Evolutionary conservation across 2,888 invertebrate genomes (phyloP).

Genomic region (Caenorhabditis wallacei): DNA sequence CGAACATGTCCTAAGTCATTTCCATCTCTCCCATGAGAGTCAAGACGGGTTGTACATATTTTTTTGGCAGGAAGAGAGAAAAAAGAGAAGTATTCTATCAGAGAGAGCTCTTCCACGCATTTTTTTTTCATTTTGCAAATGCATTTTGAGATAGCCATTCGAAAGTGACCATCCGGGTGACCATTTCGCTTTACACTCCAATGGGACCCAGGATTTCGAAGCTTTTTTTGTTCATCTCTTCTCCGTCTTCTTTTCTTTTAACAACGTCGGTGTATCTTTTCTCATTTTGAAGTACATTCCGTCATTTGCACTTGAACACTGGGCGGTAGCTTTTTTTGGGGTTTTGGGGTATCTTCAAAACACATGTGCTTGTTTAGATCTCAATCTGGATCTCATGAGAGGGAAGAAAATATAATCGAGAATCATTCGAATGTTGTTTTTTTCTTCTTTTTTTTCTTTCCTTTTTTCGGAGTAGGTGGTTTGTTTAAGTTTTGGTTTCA

Average conservation of each 20-base stretch:
- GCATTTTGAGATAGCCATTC: conserved; percentile 52
- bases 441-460: neutral
- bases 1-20: conserved; percentile 57
- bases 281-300: conserved; percentile 58
- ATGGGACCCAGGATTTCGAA: neutral
- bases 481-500: conserved; percentile 6
- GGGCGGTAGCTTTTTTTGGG: conserved; percentile 5
- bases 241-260: neutral
- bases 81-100: conserved; percentile 39
- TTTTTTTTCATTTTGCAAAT: conserved; percentile 60
- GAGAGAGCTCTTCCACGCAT: conserved; percentile 21
- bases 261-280: conserved; percentile 30
- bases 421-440: conserved; percentile 14
- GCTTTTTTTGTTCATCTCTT: neutral
- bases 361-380: conserved; percentile 30
- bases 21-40: conserved; percentile 43
- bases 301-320: conserved; percentile 56
- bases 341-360: conserved; percentile 28
- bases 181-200: conserved; percentile 6
- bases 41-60: conserved; percentile 30
- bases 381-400: conserved; percentile 8
- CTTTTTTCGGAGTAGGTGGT: too few species aligned
- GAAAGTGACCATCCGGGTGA: conserved; percentile 52
- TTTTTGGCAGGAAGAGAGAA: conserved; percentile 32
- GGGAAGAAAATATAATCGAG: conserved; percentile 21